Evolutionary conservation across 2,888 invertebrate species (phyloP).

Genomic region (Drosophila lacicola): DNA sequence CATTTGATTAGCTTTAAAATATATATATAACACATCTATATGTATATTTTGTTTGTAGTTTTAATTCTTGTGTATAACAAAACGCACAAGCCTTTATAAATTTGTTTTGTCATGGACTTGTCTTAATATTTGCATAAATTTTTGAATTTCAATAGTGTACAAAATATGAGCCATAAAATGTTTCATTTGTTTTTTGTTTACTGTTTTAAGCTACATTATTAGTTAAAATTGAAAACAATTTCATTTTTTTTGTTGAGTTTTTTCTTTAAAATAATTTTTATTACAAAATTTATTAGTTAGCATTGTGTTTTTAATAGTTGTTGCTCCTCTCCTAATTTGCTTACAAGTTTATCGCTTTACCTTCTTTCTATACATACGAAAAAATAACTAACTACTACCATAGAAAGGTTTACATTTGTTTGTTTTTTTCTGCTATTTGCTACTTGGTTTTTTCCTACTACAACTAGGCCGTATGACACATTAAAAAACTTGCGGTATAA

Average conservation of each 20-base stretch:
- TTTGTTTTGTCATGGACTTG: conserved; percentile 54
- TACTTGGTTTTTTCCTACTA: conserved; percentile 47
- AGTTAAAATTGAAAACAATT: conserved; percentile 75
- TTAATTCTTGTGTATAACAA: conserved; percentile 51
- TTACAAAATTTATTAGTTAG: conserved; percentile 64
- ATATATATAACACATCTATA: conserved; percentile 39
- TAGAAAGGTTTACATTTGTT: conserved; percentile 46
- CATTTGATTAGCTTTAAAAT: conserved; percentile 54
- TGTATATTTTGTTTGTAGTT: conserved; percentile 33
- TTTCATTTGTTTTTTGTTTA: conserved; percentile 10
- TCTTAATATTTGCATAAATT: conserved; percentile 33
- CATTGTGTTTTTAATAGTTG: conserved; percentile 61
- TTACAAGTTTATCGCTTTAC: conserved; percentile 26
- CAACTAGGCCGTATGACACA: conserved; percentile 69
- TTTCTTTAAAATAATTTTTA: conserved; percentile 28
- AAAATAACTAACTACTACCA: conserved; percentile 52
- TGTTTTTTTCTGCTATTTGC: conserved; percentile 33
- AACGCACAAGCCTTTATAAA: conserved; percentile 71
- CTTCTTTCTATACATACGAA: conserved; percentile 37
- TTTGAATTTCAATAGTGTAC: conserved; percentile 37
- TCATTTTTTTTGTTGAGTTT: conserved; percentile 42
- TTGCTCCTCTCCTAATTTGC: conserved; percentile 26
- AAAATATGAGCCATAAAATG: conserved; percentile 65
- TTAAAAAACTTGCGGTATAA: conserved; percentile 66
- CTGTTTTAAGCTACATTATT: conserved; percentile 42